Evolutionary conservation across 1,140 invertebrate genomes (phyloP), one percentile per base, ranked within the genome.

Genomic region (Zaprionus kolodkinae): DNA sequence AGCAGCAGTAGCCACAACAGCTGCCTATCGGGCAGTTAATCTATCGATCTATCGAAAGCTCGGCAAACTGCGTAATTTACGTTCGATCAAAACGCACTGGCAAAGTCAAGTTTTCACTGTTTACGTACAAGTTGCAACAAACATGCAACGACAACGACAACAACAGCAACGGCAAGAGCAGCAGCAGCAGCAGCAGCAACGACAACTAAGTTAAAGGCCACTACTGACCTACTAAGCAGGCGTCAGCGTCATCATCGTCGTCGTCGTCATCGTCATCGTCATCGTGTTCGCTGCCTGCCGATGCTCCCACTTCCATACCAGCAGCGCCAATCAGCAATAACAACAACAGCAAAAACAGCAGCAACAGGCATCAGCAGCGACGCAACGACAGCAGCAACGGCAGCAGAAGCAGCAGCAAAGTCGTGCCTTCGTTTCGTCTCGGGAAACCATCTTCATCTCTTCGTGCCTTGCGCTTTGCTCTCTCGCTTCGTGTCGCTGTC

Each of bases 141-240:
- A 70, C 59, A 74, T 50, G 66, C 59, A 57, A 57, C 48, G 40
- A 55, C 52, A 57, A 35, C 36, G 50, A 50, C 36, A 60, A n/a
- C 67, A 64, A 64, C 36, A 27, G 38, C 67, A 68, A 33, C 60
- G 72, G 50, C 81, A 87, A 74, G 27, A 35, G n/a, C 40, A 50
- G 15, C 17, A 17, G 1, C 63, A 68, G 57, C 25, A 54, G 17
- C 65, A 70, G 57, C 77, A 89, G 67, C 52, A 76, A 72, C 72
- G 72, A 69, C 86, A 89, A 85, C 70, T 79, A 79, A 67, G 54
- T 55, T 71, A 57, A 78, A 78, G 79, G 81, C 89, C 89, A 91
- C 89, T 87, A 91, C 89, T 91, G 89, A 91, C 89, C 89, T 90
- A 91, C 89, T 91, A 91, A 91, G 72, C 75, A 72, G 75, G 43